Evolutionary conservation across 2,797 vertebrate genomes (phyloP).

Genomic region (Euthynnus affinis): DNA sequence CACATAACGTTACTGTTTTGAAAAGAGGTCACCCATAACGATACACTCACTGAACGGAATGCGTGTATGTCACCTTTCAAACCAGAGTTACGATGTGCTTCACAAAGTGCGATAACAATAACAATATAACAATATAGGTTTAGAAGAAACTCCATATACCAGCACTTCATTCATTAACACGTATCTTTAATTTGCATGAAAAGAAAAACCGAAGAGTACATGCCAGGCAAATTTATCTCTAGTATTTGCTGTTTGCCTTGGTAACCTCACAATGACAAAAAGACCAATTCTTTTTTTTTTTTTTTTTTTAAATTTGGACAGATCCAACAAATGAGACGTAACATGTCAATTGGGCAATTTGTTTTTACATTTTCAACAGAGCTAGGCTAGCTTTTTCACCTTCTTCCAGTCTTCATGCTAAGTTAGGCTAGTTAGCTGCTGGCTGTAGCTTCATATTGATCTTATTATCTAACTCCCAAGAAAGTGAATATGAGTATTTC

Average conservation of each 20-base stretch:
- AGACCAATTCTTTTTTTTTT: background rate
- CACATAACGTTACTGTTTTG: too few relatives aligned
- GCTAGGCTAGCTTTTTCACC: background rate
- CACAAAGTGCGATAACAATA: too few relatives aligned
- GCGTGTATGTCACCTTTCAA: too few relatives aligned
- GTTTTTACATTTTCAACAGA: background rate
- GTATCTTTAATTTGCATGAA: background rate
- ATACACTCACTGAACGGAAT: too few relatives aligned
- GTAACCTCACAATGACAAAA: background rate
- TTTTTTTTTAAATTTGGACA: background rate
- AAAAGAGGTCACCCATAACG: too few relatives aligned
- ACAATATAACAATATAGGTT: too few relatives aligned
- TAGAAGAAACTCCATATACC: too few relatives aligned
- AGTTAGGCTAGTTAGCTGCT: background rate
- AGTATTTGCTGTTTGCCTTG: background rate
- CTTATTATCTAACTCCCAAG: background rate
- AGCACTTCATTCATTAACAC: background rate
- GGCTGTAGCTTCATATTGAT: background rate
- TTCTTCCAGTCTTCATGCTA: too few relatives aligned
- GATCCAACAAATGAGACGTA: background rate
- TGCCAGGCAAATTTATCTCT: background rate
- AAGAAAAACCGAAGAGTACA: background rate
- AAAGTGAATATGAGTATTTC: background rate
- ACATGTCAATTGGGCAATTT: background rate
- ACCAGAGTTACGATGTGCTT: too few relatives aligned